Evolutionary conservation across 2,797 vertebrate genomes (phyloP), one percentile per base, ranked within the genome.

Genomic region (Mionectes olivaceus): DNA sequence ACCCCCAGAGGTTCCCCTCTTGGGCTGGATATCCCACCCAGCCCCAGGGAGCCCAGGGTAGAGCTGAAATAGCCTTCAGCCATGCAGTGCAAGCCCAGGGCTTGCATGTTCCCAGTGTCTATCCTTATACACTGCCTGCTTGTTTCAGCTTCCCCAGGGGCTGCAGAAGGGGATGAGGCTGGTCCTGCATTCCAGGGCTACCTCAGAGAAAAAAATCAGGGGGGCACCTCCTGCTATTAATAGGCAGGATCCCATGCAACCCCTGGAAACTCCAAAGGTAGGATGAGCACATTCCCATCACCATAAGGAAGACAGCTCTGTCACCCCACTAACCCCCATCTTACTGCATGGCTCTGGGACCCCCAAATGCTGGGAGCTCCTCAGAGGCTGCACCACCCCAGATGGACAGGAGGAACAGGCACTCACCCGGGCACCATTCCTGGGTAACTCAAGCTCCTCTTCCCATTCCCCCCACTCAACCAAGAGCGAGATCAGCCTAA

Each of bases 361-460:
- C 63, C 64, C 75, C 35, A 35, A 11, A 64, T 1, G 3, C 11
- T 32, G 44, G 76, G 79, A 53, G 50, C 64, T 85, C 59, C 92
- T 84, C 30, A 2, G 81, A 89, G 24, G 64, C 85, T 67, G 27
- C 77, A 52, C 21, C 46, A 49, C 47, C 67, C 76, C 7, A 0
- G 56, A n/a, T 3, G 77, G 75, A 56, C 8, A 3, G 52, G 25
- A 87, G 81, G 83, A 94, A 74, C 49, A 80, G 68, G 33, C 60
- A 90, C 92, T 93, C 95, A 87, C 88, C 93, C 33, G 0, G 60
- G 70, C 13, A 5, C 69, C 4, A 14, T 33, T 83, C 86, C 88
- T 49, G 68, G 59, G 22, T 8, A 81, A 46, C 79, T 91, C 90
- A 59, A 74, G 71, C 80, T 96, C 49, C 84, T 93, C 89, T 91